These are phyloP conservation scores for Drosophila bifasciata DNA, from an alignment of 1,140 invertebrate genomes.

Conservation along the genomic window DNA sequence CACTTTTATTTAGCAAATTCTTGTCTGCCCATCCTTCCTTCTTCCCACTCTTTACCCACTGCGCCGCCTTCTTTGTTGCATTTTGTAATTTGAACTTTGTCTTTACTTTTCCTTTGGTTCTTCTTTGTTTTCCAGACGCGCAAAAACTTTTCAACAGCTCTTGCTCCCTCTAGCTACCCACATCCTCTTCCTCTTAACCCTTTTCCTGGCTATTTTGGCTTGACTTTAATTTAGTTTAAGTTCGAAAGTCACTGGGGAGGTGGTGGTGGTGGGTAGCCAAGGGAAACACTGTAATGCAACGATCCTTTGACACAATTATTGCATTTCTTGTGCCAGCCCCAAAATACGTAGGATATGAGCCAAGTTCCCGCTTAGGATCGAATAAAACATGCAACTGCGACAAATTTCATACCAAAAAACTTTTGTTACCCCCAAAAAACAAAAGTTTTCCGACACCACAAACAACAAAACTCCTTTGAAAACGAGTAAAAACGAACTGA, in stretches of 20 bases:
- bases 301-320: constrained; percentile 65
- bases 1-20: constrained; percentile 68
- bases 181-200: constrained; percentile 24
- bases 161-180: neutral
- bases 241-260: constrained; percentile 24
- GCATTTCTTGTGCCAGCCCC: constrained; percentile 22
- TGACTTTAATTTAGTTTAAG: constrained; percentile 58
- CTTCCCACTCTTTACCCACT: constrained; percentile 1
- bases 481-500: constrained; percentile 25
- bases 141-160: constrained; percentile 40
- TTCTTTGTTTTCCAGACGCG: constrained; percentile 44
- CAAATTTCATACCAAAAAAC: constrained; percentile 66
- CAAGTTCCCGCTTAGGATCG: constrained; percentile 19
- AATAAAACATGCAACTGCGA: constrained; percentile 61
- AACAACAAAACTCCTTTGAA: constrained; percentile 40
- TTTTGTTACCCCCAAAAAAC: constrained; percentile 26
- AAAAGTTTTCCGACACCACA: constrained; percentile 22
- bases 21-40: constrained; percentile 24
- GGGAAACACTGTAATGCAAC: constrained; percentile 12
- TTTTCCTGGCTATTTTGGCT: constrained; percentile 30
- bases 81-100: constrained; percentile 71
- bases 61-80: constrained; percentile 68
- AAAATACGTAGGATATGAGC: neutral
- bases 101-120: constrained; percentile 37
- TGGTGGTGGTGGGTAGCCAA: neutral